Evolutionary conservation across 1,140 invertebrate species (phyloP).

Genomic region (Phocides pigmalion): DNA sequence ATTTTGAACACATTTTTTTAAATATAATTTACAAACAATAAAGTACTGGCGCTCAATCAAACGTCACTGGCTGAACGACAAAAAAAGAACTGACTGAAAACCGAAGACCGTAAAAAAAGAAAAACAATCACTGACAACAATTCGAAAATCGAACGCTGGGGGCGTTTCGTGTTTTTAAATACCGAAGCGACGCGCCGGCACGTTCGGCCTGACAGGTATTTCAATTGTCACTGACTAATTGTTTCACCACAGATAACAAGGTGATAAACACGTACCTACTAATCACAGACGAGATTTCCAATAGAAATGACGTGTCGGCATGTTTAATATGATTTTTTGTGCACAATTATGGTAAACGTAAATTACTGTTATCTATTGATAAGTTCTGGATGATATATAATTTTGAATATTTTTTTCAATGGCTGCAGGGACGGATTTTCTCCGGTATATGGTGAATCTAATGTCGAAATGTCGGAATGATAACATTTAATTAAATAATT

Average conservation of each 20-base stretch:
- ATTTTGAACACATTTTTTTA: too few relatives aligned
- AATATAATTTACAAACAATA: too few relatives aligned
- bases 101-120: constrained; percentile 5
- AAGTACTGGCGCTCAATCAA: too few relatives aligned
- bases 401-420: too few relatives aligned
- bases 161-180: constrained; percentile 28
- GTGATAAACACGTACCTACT: constrained; percentile 54
- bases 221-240: constrained; percentile 64
- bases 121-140: constrained; percentile 27
- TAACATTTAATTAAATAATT: too few relatives aligned
- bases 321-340: too few relatives aligned
- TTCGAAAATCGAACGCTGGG: constrained; percentile 29
- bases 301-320: constrained; percentile 1
- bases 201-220: constrained; percentile 49
- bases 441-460: too few relatives aligned
- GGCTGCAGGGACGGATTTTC: too few relatives aligned
- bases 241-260: constrained; percentile 57
- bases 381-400: too few relatives aligned
- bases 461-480: too few relatives aligned
- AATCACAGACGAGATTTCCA: constrained; percentile 1
- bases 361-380: too few relatives aligned
- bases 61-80: constrained; percentile 5
- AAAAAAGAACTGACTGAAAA: constrained; percentile 14
- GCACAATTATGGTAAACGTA: too few relatives aligned
- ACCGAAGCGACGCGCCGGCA: constrained; percentile 20